Conservation (phyloP, 1,140 invertebrate species). For the Sycobia sp. region DNA sequence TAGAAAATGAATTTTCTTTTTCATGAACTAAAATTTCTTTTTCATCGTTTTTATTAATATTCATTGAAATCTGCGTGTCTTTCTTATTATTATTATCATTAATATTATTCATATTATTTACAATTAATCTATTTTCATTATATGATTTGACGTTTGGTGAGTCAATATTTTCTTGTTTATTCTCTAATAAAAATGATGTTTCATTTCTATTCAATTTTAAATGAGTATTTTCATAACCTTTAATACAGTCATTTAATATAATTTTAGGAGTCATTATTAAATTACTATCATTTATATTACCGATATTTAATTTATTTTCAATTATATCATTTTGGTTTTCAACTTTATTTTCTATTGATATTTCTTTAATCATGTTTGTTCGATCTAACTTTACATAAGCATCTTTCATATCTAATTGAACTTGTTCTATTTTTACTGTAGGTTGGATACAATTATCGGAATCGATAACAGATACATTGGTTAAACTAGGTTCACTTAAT, state of each 20-base stretch:
- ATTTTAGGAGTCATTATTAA: slow-evolving; percentile 7
- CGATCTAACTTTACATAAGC: slow-evolving; percentile 29
- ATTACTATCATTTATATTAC: slow-evolving; percentile 15
- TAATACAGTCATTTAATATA: slow-evolving; percentile 19
- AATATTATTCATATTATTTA: background rate
- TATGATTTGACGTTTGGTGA: background rate
- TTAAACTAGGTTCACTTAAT: background rate
- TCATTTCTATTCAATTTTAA: background rate
- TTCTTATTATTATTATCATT: background rate
- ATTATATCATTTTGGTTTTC: slow-evolving; percentile 9
- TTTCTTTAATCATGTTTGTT: slow-evolving; percentile 9
- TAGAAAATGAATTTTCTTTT: slow-evolving; percentile 6
- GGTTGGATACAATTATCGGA: background rate
- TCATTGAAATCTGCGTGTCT: too few relatives aligned
- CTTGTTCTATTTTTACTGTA: background rate
- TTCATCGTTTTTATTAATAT: too few relatives aligned
- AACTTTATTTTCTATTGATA: background rate
- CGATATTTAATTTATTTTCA: background rate
- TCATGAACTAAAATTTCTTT: slow-evolving; percentile 16
- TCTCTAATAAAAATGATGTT: background rate
- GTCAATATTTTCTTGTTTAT: background rate
- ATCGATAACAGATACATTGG: background rate
- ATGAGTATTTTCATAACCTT: background rate
- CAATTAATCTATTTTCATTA: background rate
- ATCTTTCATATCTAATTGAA: slow-evolving; percentile 20